Evolutionary conservation across 2,888 invertebrate genomes (phyloP).

Genomic region (Drosophila kambysellisi): DNA sequence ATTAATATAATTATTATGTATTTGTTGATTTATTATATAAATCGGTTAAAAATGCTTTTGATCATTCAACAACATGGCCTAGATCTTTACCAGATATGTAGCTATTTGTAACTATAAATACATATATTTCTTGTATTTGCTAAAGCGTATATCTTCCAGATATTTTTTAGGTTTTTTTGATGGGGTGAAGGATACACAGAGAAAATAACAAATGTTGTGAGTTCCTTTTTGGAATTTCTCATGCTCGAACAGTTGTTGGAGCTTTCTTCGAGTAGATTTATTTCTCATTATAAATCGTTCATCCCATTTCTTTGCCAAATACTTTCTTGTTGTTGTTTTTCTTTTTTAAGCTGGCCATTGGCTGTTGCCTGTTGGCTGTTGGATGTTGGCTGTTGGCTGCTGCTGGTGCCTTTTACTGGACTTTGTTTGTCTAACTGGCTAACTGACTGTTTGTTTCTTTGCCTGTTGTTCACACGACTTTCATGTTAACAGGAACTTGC

Average conservation of each 20-base stretch:
- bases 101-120: neutral
- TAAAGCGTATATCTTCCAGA: neutral
- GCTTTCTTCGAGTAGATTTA: constrained; percentile 36
- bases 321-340: constrained; percentile 48
- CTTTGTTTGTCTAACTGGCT: constrained; percentile 27
- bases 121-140: neutral
- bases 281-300: constrained; percentile 48
- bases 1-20: neutral
- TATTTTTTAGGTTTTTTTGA: neutral
- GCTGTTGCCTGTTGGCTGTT: neutral
- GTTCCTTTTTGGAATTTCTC: constrained; percentile 33
- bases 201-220: constrained; percentile 7
- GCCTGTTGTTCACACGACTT: constrained; percentile 74
- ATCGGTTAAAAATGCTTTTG: neutral
- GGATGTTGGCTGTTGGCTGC: neutral
- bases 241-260: neutral
- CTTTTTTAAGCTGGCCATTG: constrained; percentile 18
- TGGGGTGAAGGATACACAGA: neutral
- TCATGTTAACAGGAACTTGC: constrained; percentile 74
- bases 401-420: constrained; percentile 54
- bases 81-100: neutral
- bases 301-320: constrained; percentile 48
- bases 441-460: constrained; percentile 41
- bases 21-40: neutral
- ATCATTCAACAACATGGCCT: neutral